Conservation (phyloP, 2,888 invertebrate genomes). For the Sepioteuthis lessoniana region DNA sequence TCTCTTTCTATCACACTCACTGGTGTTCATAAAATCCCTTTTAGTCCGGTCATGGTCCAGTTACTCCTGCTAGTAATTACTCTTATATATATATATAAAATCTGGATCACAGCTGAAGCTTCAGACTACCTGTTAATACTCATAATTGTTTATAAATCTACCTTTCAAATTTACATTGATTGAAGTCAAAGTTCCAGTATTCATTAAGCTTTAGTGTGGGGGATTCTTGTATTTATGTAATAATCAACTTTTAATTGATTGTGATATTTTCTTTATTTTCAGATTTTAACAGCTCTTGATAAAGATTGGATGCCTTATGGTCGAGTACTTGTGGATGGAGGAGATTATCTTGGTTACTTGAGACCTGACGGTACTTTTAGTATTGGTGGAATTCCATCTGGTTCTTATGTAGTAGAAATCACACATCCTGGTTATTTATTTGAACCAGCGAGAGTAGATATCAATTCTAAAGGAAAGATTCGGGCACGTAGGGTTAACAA, state of each 20-base stretch:
- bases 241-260: not conserved
- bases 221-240: no score
- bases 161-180: no score
- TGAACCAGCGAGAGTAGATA: slow-evolving; percentile 95
- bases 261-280: slow-evolving; percentile 53
- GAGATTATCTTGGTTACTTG: slow-evolving; percentile 89
- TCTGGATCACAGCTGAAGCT: no score
- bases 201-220: no score
- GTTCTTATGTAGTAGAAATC: slow-evolving; percentile 93
- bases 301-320: slow-evolving; percentile 72
- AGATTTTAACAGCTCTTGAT: slow-evolving; percentile 68
- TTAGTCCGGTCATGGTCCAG: no score
- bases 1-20: no score
- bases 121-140: no score
- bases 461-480: slow-evolving; percentile 96
- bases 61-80: no score
- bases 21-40: no score
- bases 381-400: slow-evolving; percentile 81
- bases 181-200: no score
- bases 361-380: slow-evolving; percentile 92
- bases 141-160: no score
- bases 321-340: slow-evolving; percentile 85
- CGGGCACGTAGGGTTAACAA: slow-evolving; percentile 94
- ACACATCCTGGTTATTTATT: slow-evolving; percentile 92
- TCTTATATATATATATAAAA: no score